These are phyloP conservation scores for Philypnodon macrostomus DNA, from an alignment of 2,797 vertebrate species.

Conservation along the genomic window DNA sequence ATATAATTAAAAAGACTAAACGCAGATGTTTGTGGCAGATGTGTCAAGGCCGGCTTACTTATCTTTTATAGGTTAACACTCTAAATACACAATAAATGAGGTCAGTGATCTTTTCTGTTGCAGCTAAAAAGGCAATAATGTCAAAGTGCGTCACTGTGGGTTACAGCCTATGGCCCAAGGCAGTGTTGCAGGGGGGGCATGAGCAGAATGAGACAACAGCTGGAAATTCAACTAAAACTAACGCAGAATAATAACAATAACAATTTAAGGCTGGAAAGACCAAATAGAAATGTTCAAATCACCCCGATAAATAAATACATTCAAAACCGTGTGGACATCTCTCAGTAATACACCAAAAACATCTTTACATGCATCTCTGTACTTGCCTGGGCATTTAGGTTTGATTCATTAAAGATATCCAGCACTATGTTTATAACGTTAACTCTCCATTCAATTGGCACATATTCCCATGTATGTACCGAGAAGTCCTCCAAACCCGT, in stretches of 20 bases:
- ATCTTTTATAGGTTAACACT: conserved; percentile 36
- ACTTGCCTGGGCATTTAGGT: conserved; percentile 20
- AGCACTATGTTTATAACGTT: not conserved
- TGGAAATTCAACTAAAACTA: not conserved
- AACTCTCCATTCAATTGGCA: conserved; percentile 7
- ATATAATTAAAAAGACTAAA: not conserved
- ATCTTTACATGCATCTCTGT: no score
- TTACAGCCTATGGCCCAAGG: conserved; percentile 13
- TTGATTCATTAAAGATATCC: conserved; percentile 8
- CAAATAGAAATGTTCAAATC: no score
- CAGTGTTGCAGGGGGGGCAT: not conserved
- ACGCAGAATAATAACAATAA: not conserved
- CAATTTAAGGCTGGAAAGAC: not conserved
- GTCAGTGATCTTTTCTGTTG: conserved; percentile 28
- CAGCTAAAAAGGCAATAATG: conserved; percentile 11
- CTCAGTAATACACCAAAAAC: no score
- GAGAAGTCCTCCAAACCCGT: conserved; percentile 2
- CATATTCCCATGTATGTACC: conserved; percentile 1
- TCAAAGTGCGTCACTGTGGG: conserved; percentile 24
- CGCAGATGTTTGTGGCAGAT: conserved; percentile 1
- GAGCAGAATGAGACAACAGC: not conserved
- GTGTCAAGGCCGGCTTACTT: conserved; percentile 5
- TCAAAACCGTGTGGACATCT: no score
- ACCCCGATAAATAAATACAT: no score
- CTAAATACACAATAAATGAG: conserved; percentile 23